Evolutionary conservation across 2,113 vertebrate species (phyloP).

Genomic region (Abramis brama): DNA sequence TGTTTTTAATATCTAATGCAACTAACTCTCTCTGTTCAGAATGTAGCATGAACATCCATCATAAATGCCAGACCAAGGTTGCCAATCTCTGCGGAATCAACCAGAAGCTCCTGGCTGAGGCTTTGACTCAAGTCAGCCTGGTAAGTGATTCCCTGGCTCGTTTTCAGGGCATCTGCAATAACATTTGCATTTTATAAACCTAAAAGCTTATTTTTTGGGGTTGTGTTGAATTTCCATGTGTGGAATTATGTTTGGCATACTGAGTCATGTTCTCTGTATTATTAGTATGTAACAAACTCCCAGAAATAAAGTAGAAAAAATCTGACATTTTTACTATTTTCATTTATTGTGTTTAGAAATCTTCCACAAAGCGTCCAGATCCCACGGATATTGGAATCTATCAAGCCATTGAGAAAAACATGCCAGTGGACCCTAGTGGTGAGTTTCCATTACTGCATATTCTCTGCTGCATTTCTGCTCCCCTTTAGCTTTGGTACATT

Average conservation of each 20-base stretch:
- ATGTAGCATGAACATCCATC: slow-evolving; percentile 95
- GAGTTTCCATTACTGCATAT: slow-evolving; percentile 34
- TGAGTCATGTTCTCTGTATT: background rate
- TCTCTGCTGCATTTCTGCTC: background rate
- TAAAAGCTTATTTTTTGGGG: background rate
- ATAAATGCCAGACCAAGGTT: slow-evolving; percentile 96
- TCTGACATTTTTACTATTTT: background rate
- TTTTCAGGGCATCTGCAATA: background rate
- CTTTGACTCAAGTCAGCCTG: slow-evolving; percentile 93
- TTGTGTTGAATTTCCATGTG: background rate
- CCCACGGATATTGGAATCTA: slow-evolving; percentile 89
- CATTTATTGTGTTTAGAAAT: slow-evolving; percentile 76
- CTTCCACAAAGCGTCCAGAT: slow-evolving; percentile 84
- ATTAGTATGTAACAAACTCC: background rate
- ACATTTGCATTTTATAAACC: background rate
- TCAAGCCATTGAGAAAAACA: slow-evolving; percentile 83
- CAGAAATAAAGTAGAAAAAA: background rate
- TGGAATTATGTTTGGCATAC: background rate
- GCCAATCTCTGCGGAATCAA: slow-evolving; percentile 99
- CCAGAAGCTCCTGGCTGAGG: slow-evolving; percentile 96
- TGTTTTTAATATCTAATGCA: background rate
- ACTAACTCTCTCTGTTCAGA: slow-evolving; percentile 73
- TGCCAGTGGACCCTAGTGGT: slow-evolving; percentile 72
- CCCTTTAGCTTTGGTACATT: background rate
- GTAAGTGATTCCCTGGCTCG: slow-evolving; percentile 69